Percentiles rank a stretch among this genome's conserved stretches.
These are phyloP conservation scores for Gnathonemus longibarbis DNA, from an alignment of 2,113 vertebrate genomes.

Conservation along the genomic window DNA sequence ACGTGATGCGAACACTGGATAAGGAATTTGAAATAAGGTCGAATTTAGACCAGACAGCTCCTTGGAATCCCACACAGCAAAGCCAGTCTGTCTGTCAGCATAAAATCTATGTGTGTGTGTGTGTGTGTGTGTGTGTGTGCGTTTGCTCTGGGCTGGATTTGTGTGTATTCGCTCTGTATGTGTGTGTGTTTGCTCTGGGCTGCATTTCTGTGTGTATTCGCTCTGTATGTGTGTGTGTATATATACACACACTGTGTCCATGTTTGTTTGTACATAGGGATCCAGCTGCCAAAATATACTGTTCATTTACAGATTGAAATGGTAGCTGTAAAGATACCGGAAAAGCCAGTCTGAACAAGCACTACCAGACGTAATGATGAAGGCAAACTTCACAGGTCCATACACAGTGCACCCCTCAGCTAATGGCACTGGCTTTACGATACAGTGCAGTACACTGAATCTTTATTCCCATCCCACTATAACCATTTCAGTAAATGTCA, in stretches of 20 bases:
- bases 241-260: not conserved
- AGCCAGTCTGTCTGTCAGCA: not conserved
- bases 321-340: not conserved
- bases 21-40: not conserved
- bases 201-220: not conserved
- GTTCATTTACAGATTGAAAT: not conserved
- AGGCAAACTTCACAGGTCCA: not conserved
- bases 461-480: not conserved
- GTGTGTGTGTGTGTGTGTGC: not conserved
- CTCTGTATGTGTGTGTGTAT: not conserved
- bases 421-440: not conserved
- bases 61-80: not conserved
- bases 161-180: not conserved
- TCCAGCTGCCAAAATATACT: not conserved
- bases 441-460: not conserved
- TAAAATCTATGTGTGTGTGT: not conserved
- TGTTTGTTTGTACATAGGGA: not conserved
- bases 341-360: not conserved
- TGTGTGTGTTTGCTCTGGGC: not conserved
- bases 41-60: slow-evolving; percentile 4
- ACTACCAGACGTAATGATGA: not conserved
- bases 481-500: not conserved
- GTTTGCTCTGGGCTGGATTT: too few species aligned
- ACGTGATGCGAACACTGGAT: not conserved
- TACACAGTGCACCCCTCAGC: not conserved